These are phyloP conservation scores for Pharmacophagus antenor DNA, from an alignment of 2,888 invertebrate species.

Conservation along the genomic window DNA sequence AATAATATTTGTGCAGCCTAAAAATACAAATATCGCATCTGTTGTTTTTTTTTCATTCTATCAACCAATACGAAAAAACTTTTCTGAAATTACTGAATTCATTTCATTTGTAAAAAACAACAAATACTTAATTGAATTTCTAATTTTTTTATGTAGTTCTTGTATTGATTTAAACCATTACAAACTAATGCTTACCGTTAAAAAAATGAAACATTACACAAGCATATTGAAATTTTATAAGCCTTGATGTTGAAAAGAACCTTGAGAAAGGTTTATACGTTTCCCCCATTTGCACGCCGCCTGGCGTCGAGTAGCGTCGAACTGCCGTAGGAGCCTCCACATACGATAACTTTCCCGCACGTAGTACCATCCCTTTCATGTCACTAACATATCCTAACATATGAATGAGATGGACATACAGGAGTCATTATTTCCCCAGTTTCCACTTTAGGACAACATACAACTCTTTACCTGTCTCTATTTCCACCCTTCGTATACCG, in stretches of 20 bases:
- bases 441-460: constrained; percentile 69
- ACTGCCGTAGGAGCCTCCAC: constrained; percentile 44
- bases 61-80: too few species aligned
- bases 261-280: constrained; percentile 14
- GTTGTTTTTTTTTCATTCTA: too few species aligned
- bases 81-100: too few species aligned
- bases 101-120: too few species aligned
- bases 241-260: constrained; percentile 4
- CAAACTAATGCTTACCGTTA: too few species aligned
- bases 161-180: too few species aligned
- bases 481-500: constrained; percentile 54
- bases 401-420: constrained; percentile 72
- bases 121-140: too few species aligned
- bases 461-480: constrained; percentile 73
- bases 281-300: constrained; percentile 54
- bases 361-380: constrained; percentile 67
- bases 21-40: too few species aligned
- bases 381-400: constrained; percentile 67
- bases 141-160: too few species aligned
- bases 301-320: constrained; percentile 72
- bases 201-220: not conserved
- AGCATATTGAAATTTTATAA: constrained; percentile 3
- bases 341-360: constrained; percentile 43
- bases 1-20: too few species aligned
- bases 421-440: constrained; percentile 60